Evolutionary conservation across 2,888 invertebrate genomes (phyloP).

Genomic region (Lydus trimaculatus): DNA sequence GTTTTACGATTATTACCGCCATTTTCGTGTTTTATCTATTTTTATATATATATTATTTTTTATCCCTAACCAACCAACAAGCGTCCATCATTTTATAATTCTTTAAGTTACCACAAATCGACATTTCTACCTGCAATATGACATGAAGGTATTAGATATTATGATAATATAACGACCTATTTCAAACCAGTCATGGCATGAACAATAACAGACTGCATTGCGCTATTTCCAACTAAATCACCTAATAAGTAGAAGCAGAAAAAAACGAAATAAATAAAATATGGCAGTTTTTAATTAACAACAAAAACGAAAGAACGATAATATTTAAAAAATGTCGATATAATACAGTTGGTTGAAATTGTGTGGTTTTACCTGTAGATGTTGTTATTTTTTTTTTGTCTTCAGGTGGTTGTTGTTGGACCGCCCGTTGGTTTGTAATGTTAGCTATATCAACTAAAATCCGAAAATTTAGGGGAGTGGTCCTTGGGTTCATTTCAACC

Average conservation of each 20-base stretch:
- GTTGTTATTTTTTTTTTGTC: constrained; percentile 19
- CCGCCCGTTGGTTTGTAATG: constrained; percentile 52
- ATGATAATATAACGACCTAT: constrained; percentile 53
- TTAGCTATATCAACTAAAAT: constrained; percentile 49
- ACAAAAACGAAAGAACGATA: background rate
- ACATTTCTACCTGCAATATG: constrained; percentile 52
- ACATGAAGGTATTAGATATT: constrained; percentile 49
- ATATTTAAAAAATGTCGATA: constrained; percentile 7
- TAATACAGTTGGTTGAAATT: constrained; percentile 4
- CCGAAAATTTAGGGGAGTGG: constrained; percentile 51
- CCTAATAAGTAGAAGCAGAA: no score
- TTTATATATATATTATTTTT: background rate
- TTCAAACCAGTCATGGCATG: constrained; percentile 54
- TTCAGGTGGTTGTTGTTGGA: constrained; percentile 31
- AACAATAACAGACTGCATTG: constrained; percentile 48
- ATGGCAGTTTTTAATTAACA: constrained; percentile 1
- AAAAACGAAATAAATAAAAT: background rate
- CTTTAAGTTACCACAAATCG: constrained; percentile 26
- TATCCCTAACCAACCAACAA: background rate
- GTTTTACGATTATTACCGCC: constrained; percentile 28
- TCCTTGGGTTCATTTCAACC: constrained; percentile 50
- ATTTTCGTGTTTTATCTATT: background rate
- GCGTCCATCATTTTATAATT: background rate
- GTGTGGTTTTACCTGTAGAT: constrained; percentile 25
- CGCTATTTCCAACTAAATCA: constrained; percentile 28